These are phyloP conservation scores for Madoqua kirkii DNA, from an alignment of 2,113 vertebrate genomes.

Conservation along the genomic window DNA sequence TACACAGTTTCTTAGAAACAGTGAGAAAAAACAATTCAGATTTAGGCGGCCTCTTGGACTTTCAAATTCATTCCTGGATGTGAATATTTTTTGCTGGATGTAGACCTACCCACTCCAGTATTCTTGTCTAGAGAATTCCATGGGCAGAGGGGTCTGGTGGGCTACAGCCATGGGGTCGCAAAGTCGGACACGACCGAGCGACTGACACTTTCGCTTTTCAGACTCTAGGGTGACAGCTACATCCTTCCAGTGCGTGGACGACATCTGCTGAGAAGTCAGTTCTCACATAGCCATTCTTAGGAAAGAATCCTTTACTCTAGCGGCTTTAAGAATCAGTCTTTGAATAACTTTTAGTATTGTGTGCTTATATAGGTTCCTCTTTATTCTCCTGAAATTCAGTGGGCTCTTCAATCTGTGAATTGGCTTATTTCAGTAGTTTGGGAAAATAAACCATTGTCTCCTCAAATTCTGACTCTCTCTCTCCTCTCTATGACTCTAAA, in stretches of 20 bases:
- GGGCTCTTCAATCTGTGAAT: background rate
- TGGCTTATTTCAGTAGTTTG: background rate
- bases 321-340: background rate
- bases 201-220: background rate
- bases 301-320: background rate
- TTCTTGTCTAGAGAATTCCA: background rate
- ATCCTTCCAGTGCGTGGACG: accelerated
- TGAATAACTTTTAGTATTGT: background rate
- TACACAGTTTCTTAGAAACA: background rate
- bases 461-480: background rate
- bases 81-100: background rate
- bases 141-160: background rate
- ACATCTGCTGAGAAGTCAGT: background rate
- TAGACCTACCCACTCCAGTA: background rate
- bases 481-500: background rate
- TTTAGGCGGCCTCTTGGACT: background rate
- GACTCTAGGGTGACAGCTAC: background rate
- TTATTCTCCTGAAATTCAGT: background rate
- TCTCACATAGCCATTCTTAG: background rate
- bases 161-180: background rate
- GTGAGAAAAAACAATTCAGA: background rate
- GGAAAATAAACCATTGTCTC: background rate
- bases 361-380: background rate
- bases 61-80: background rate
- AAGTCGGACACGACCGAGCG: accelerated